phyloP scores from a whole-genome alignment of 2,797 vertebrate species.

The Netta rufina region DNA sequence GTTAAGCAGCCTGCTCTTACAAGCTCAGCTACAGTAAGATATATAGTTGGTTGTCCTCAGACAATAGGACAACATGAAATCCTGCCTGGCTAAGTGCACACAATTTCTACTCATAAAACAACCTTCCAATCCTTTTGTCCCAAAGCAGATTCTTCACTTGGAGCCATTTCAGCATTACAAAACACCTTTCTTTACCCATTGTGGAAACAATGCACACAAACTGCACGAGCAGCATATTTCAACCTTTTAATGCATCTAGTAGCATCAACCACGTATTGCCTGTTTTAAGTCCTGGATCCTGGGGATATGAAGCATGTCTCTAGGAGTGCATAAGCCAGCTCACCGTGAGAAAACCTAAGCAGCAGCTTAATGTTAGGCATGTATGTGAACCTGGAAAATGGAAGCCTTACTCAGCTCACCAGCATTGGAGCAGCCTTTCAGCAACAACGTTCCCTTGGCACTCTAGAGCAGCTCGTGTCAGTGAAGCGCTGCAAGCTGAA shows the following conservation, averaged over 20 bases:
- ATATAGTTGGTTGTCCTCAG: background rate
- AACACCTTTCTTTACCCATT: background rate
- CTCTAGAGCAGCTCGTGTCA: background rate
- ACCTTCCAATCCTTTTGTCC: background rate
- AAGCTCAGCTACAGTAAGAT: background rate
- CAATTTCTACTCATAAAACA: background rate
- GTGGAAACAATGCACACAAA: background rate
- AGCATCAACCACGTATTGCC: background rate
- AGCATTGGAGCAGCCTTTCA: background rate
- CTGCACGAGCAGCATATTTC: background rate
- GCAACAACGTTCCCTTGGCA: background rate
- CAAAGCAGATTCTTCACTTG: background rate
- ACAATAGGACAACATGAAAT: background rate
- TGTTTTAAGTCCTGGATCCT: background rate
- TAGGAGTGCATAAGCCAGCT: background rate
- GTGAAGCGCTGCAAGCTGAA: background rate
- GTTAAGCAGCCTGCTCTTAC: background rate
- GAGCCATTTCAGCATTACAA: background rate
- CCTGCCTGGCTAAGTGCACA: background rate
- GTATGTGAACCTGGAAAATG: accelerated
- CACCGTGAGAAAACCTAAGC: background rate
- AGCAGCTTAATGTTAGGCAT: background rate
- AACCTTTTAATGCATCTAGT: background rate
- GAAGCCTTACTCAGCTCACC: background rate
- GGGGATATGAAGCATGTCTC: background rate